Conservation (phyloP, 1,140 invertebrate genomes). For the Procambarus virginalis region DNA sequence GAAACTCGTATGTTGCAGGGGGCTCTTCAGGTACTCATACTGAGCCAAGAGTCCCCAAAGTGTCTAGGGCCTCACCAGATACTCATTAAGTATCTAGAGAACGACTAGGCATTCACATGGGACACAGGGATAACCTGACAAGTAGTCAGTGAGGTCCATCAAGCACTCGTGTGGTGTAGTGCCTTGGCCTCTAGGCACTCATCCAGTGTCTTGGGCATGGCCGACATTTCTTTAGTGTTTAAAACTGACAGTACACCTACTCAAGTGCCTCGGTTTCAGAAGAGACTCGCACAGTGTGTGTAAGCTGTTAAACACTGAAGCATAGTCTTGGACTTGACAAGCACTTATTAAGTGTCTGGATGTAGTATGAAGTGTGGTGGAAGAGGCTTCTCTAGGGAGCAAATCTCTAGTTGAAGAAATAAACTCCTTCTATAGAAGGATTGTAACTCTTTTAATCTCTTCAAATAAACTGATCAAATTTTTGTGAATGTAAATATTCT, state of each 20-base stretch:
- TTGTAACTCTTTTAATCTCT: constrained; percentile 1
- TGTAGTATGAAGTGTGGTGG: constrained; percentile 3
- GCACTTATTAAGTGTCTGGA: constrained; percentile 6
- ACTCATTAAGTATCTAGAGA: constrained; percentile 10
- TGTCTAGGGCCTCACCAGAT: constrained; percentile 13
- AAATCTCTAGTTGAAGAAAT: constrained; percentile 1
- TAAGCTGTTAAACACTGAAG: background rate
- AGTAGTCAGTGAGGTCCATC: background rate
- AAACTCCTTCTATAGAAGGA: constrained; percentile 13
- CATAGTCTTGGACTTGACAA: background rate
- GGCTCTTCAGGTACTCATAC: background rate
- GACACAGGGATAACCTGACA: background rate
- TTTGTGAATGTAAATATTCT: constrained; percentile 13
- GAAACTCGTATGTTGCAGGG: background rate
- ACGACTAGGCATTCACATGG: constrained; percentile 9
- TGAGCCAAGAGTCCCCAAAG: background rate
- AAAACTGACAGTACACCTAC: background rate
- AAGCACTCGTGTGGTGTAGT: background rate
- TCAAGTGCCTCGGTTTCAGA: background rate
- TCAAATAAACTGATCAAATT: constrained; percentile 12
- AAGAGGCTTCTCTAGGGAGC: constrained; percentile 9
- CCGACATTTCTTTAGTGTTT: background rate
- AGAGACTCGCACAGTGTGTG: background rate
- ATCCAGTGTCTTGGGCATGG: background rate
- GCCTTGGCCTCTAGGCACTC: constrained; percentile 7